Percentiles rank a stretch among this genome's conserved stretches.
These are phyloP conservation scores for Pseudopipra pipra DNA, from an alignment of 2,113 vertebrate species.

Conservation along the genomic window DNA sequence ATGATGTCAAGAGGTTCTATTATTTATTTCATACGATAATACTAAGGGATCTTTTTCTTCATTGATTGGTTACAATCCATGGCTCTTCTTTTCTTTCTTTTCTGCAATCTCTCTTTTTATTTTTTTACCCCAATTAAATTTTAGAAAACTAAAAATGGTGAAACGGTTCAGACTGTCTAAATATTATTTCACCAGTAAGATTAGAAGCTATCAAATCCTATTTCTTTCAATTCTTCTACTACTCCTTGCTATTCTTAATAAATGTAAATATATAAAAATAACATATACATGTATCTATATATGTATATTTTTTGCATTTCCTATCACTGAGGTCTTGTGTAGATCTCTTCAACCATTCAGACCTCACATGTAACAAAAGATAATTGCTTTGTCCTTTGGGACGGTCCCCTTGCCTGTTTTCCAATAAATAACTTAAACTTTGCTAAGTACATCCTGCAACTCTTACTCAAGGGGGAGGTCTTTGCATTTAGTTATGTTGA, in stretches of 20 bases:
- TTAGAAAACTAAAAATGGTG: not conserved
- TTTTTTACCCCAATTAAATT: not conserved
- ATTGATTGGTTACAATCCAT: rapidly evolving
- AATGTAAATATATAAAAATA: not conserved
- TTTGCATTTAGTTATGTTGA: not conserved
- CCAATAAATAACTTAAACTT: not conserved
- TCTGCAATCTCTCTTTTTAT: rapidly evolving
- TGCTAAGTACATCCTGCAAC: not conserved
- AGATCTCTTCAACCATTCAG: not conserved
- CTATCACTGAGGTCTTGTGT: not conserved
- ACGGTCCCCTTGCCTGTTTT: not conserved
- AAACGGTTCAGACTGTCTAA: not conserved
- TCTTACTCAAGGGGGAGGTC: not conserved
- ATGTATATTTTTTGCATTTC: not conserved
- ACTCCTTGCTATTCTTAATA: not conserved
- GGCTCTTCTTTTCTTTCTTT: not conserved
- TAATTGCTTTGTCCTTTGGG: not conserved
- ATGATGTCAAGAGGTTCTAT: not conserved
- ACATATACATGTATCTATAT: not conserved
- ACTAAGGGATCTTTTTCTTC: not conserved
- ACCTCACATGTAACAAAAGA: not conserved
- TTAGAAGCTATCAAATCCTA: not conserved
- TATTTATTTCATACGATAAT: not conserved
- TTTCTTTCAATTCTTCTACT: not conserved
- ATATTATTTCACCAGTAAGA: not conserved